These are phyloP conservation scores for Gobius niger DNA, from an alignment of 2,113 vertebrate genomes.

Conservation along the genomic window DNA sequence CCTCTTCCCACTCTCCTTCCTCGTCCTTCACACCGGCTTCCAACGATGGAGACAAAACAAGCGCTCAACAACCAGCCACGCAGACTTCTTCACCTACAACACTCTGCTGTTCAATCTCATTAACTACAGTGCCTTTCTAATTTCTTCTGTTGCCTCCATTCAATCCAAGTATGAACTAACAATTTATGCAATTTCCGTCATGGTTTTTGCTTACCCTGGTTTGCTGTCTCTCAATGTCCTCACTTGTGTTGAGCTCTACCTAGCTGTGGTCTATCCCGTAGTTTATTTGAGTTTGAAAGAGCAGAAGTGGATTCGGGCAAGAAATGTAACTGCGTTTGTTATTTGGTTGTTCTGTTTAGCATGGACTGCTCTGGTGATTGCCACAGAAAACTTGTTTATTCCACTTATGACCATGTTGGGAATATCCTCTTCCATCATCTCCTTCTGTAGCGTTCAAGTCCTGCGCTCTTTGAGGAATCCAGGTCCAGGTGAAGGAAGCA, in stretches of 20 bases:
- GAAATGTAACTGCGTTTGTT: neutral
- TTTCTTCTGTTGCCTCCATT: fast-evolving
- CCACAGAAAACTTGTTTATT: fast-evolving
- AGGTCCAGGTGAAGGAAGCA: neutral
- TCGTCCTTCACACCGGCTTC: too few species aligned
- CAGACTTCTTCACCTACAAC: constrained; percentile 17
- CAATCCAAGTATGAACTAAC: too few species aligned
- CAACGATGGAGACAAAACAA: too few species aligned
- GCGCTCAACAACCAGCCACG: neutral
- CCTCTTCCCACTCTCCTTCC: constrained; percentile 13
- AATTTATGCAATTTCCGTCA: too few species aligned
- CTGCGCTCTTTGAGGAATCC: neutral
- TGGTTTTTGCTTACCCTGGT: fast-evolving
- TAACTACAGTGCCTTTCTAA: fast-evolving
- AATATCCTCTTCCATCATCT: neutral
- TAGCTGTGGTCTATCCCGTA: constrained; percentile 35
- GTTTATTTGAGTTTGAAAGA: constrained; percentile 9
- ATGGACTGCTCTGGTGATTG: neutral
- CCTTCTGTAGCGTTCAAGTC: neutral
- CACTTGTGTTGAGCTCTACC: constrained; percentile 37
- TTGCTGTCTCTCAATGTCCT: neutral
- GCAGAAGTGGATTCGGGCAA: neutral
- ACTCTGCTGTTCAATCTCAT: constrained; percentile 11
- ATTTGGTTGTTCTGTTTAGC: neutral
- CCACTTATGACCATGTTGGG: neutral